Conservation (phyloP, 2,797 vertebrate species). For the Meriones psammophilus region DNA sequence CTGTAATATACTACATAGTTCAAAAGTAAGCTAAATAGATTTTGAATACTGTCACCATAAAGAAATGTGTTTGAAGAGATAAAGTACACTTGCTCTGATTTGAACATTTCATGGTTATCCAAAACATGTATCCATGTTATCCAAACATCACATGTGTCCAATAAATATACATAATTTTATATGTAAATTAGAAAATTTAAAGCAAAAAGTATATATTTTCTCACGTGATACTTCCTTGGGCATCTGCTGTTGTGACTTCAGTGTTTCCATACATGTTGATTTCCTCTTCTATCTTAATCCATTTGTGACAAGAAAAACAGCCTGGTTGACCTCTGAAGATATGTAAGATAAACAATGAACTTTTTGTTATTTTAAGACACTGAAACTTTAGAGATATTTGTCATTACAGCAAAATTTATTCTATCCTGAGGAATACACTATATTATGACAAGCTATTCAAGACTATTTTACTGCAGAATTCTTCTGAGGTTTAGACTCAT, state of each 20-base stretch:
- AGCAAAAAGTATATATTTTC: background rate
- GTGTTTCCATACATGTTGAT: background rate
- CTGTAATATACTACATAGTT: background rate
- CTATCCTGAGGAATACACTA: background rate
- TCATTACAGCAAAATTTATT: constrained; percentile 40
- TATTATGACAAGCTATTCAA: constrained; percentile 50
- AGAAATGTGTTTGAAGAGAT: background rate
- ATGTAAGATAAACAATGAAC: constrained; percentile 33
- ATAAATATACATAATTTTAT: background rate
- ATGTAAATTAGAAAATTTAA: background rate
- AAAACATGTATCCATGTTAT: background rate
- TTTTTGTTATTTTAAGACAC: constrained; percentile 7
- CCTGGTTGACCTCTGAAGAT: background rate
- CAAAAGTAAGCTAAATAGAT: background rate
- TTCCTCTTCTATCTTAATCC: background rate
- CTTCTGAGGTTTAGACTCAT: constrained; percentile 36
- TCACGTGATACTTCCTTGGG: background rate
- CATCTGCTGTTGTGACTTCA: background rate
- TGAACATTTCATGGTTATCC: background rate
- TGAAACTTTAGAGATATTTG: constrained; percentile 28
- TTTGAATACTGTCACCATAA: background rate
- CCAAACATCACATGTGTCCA: background rate
- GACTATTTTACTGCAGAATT: constrained; percentile 34
- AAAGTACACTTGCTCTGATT: background rate
- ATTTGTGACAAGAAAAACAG: background rate